These are phyloP conservation scores for Tamandua tetradactyla DNA, from an alignment of 2,797 vertebrate genomes.

Conservation along the genomic window DNA sequence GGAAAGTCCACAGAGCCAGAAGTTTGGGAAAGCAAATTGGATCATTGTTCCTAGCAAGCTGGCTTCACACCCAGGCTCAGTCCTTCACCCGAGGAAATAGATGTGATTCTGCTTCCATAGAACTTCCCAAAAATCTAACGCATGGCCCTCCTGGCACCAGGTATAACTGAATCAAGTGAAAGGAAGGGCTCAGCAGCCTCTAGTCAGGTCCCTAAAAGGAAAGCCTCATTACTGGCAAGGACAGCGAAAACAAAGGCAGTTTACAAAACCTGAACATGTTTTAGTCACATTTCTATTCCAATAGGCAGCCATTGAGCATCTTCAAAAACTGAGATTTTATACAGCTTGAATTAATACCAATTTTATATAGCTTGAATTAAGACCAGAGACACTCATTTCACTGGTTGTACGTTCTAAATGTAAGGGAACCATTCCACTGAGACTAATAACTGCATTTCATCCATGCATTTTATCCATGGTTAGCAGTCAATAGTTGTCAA, in stretches of 20 bases:
- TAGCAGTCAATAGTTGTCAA: neutral
- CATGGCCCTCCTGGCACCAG: neutral
- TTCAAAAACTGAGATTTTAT: constrained; percentile 52
- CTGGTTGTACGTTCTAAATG: constrained; percentile 40
- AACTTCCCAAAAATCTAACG: neutral
- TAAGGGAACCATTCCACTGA: neutral
- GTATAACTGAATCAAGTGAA: constrained; percentile 3
- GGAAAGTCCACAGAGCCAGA: neutral
- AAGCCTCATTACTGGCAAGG: neutral
- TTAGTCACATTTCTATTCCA: constrained; percentile 51
- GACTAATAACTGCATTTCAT: neutral
- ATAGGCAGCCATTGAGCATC: constrained; percentile 56
- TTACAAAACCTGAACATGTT: constrained; percentile 45
- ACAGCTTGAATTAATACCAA: constrained; percentile 28
- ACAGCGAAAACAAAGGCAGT: constrained; percentile 37
- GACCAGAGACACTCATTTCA: constrained; percentile 36
- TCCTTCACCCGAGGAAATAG: constrained; percentile 2
- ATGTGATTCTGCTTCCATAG: neutral
- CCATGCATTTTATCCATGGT: neutral
- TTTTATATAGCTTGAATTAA: constrained; percentile 27
- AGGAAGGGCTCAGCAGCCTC: neutral
- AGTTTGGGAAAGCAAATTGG: constrained; percentile 2
- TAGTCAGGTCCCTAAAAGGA: constrained; percentile 15
- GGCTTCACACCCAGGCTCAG: neutral
- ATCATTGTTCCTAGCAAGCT: neutral